Base-by-base conservation (phyloP, 2,797 vertebrate species). In the Pygocentrus nattereri region DNA sequence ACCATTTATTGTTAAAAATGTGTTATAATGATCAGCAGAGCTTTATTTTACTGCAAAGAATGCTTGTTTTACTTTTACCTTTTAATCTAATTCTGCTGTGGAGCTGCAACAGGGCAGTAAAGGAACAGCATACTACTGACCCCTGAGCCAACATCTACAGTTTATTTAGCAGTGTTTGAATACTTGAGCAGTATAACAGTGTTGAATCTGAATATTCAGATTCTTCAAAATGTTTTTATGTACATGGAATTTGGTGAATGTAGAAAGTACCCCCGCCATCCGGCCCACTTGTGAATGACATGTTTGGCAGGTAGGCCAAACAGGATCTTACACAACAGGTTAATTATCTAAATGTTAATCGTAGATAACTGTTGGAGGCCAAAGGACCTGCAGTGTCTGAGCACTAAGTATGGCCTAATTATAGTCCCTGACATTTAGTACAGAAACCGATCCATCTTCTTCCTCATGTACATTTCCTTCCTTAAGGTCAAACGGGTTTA, bases 381-480 rank as follows among this genome's bases (percentile, higher is more conserved):
- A 13, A 80, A 84, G 80, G 72, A 86, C 90, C 91, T 87, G 89
- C 86, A 87, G 89, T 82, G 82, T 88, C 88, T 85, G 90, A 80
- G 90, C 91, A 90, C 92, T 93, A 89, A 92, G 93, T 89, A 87
- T 89, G 90, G 93, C 90, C 93, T 95, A 93, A 95, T 94, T 93
- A 93, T 92, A 84, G 80, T 89, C 85, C 88, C 91, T 94, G 94
- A 94, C 93, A 94, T 95, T 95, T 94, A 89, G 92, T 92, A 90
- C 92, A 86, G 92, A 89, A 84, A 78, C 90, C 86, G 86, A 92
- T 93, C 90, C 80, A 83, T 89, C 91, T 91, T 87, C 87, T 92
- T 93, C 90, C 92, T 76, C 81, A 92, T 93, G 93, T 92, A 91
- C 89, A 90, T 92, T 94, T 90, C 91, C 89, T 90, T 93, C 91